Percentiles rank a stretch among this genome's conserved stretches.
Evolutionary conservation across 2,113 vertebrate genomes (phyloP).

Genomic region (Psettodes erumei): DNA sequence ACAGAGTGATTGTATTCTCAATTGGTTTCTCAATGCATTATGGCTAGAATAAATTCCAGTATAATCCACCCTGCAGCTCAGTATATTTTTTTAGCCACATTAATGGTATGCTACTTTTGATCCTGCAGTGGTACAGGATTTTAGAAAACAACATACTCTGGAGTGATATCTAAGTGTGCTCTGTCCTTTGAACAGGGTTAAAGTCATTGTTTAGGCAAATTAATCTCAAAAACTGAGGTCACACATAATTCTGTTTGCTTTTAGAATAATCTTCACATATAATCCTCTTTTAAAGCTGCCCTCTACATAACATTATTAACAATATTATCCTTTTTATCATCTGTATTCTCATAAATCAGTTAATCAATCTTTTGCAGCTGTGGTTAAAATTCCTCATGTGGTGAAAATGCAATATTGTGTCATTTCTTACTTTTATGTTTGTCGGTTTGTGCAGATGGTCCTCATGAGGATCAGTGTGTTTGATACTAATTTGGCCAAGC

Average conservation of each 20-base stretch:
- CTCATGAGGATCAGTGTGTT: not conserved
- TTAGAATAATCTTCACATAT: not conserved
- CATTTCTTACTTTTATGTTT: not conserved
- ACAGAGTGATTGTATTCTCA: not conserved
- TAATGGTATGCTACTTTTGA: not conserved
- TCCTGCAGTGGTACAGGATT: not conserved
- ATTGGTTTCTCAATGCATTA: not conserved
- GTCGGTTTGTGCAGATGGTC: not conserved
- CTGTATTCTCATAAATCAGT: not conserved
- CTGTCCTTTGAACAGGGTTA: not conserved
- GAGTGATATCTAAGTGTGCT: not conserved
- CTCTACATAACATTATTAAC: not conserved
- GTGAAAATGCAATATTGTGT: not conserved
- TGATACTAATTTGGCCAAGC: conserved; percentile 12
- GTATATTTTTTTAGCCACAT: not conserved
- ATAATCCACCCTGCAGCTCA: not conserved
- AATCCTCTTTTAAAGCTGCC: not conserved
- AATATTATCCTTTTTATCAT: not conserved
- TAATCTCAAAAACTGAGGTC: too few relatives aligned
- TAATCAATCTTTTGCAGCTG: not conserved
- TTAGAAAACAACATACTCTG: not conserved
- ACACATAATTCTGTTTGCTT: not conserved
- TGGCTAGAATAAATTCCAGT: not conserved
- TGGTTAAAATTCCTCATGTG: not conserved
- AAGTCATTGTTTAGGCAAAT: not conserved